Base-by-base conservation (phyloP, 2,113 vertebrate genomes). In the Centropus bengalensis region DNA sequence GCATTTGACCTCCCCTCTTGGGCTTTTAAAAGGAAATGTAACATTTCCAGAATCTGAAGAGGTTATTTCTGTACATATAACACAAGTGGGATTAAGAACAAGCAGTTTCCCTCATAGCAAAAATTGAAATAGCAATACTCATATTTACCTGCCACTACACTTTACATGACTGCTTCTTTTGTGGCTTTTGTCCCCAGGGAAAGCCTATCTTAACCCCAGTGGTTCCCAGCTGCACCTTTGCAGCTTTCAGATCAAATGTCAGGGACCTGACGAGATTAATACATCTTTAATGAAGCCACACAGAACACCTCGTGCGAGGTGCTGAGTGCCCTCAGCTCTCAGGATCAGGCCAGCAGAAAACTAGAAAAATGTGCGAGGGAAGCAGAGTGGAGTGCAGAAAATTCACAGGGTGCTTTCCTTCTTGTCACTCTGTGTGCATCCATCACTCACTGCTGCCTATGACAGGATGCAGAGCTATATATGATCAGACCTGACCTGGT, bases 21-120 rank as follows among this genome's bases (percentile, higher is more conserved):
- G 94, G 80, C 74, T 92, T 94, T 95, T 82, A 90, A 96, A 90
- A 87, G 86, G 74, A 94, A 96, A 95, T 93, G 23, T 88, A 95
- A 95, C 88, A 91, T 96, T 96, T 97, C 84, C 91, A 96, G 78
- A 80, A 27, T 68, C 73, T 82, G 80, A 92, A 95, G 64, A 96
- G 36, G 66, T 86, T 78, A 94, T 89, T 91, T 74, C 87, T 88
- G 54, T 88, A 81, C 63, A 82, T 88, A 42, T 49, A 89, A 62
- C 75, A 74, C 82, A 86, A 83, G 59, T 47, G 23, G 59, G 64
- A 93, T 82, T 95, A 94, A 93, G 27, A 76, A 60, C 32, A 88
- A 83, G 49, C 52, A 33, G 30, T 84, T 96, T 95, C 71, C 22
- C 86, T 83, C 64, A 82, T 8, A 89, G 66, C 47, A 86, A 87